Conservation (phyloP, 1,140 invertebrate genomes). For the Papilio dardanus region DNA sequence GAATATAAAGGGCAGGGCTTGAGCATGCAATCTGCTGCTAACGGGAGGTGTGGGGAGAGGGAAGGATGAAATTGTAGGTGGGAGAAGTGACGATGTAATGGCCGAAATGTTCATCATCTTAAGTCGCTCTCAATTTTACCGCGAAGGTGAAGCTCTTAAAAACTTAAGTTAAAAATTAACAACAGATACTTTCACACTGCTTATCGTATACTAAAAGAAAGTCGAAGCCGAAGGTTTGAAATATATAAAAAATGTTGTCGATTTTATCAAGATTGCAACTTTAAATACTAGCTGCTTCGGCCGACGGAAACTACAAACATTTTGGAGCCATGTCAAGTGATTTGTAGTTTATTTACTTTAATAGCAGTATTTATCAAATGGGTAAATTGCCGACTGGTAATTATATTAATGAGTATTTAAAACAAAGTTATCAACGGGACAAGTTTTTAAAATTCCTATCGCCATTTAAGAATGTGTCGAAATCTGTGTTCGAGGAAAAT, state of each 20-base stretch:
- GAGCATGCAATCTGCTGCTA: constrained; percentile 2
- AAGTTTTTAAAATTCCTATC: neutral
- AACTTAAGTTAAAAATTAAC: neutral
- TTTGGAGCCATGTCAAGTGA: constrained; percentile 30
- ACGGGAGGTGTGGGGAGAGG: neutral
- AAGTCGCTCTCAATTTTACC: neutral
- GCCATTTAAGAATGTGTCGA: neutral
- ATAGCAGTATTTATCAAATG: neutral
- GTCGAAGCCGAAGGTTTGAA: too few species aligned
- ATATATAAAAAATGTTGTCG: too few species aligned
- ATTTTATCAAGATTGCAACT: too few species aligned
- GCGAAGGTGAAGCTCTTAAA: neutral
- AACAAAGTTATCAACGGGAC: neutral
- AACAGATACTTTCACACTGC: too few species aligned
- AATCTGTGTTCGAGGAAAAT: neutral
- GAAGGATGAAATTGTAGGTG: neutral
- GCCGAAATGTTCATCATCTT: neutral
- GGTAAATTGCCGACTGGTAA: neutral
- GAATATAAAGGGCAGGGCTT: constrained; percentile 29
- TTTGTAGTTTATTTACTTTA: neutral
- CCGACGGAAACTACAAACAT: constrained; percentile 38
- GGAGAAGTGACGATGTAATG: neutral
- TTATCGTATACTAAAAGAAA: too few species aligned
- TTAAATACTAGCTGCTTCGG: neutral
- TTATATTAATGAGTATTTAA: neutral